phyloP scores from a whole-genome alignment of 2,888 invertebrate species.

The Cordylochernes scorpioides region DNA sequence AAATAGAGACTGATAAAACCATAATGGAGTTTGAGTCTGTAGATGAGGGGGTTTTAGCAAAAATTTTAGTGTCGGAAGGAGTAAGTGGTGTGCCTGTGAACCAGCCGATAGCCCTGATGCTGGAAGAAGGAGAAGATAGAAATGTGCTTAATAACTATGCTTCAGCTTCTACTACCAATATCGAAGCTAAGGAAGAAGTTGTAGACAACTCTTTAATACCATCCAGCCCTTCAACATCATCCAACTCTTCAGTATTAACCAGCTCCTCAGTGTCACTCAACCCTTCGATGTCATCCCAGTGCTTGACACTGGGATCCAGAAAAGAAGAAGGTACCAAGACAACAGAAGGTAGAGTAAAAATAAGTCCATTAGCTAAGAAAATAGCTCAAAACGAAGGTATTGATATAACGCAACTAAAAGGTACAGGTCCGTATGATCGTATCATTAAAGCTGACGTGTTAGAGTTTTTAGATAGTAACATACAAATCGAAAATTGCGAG shows the following conservation, averaged over 20 bases:
- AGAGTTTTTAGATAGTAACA: constrained; percentile 74
- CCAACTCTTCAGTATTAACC: too few species aligned
- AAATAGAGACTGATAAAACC: constrained; percentile 12
- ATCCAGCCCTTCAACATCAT: too few species aligned
- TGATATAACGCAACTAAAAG: constrained; percentile 12
- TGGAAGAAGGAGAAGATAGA: too few species aligned
- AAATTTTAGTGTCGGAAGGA: constrained; percentile 4
- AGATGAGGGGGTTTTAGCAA: constrained; percentile 5
- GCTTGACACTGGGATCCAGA: too few species aligned
- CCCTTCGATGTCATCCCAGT: too few species aligned
- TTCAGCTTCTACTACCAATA: not conserved
- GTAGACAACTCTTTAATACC: too few species aligned
- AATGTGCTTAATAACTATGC: not conserved
- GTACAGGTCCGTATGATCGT: not conserved
- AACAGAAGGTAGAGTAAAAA: not conserved
- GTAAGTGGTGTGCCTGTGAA: not conserved
- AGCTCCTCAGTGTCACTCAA: too few species aligned
- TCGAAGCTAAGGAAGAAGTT: not conserved
- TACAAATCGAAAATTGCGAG: constrained; percentile 35
- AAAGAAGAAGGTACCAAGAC: too few species aligned
- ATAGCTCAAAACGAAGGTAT: constrained; percentile 3
- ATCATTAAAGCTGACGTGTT: constrained; percentile 48
- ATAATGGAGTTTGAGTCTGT: constrained; percentile 7
- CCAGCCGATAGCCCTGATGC: not conserved
- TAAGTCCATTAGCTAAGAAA: not conserved